Evolutionary conservation across 2,113 vertebrate genomes (phyloP).

Genomic region (Scalopus aquaticus): DNA sequence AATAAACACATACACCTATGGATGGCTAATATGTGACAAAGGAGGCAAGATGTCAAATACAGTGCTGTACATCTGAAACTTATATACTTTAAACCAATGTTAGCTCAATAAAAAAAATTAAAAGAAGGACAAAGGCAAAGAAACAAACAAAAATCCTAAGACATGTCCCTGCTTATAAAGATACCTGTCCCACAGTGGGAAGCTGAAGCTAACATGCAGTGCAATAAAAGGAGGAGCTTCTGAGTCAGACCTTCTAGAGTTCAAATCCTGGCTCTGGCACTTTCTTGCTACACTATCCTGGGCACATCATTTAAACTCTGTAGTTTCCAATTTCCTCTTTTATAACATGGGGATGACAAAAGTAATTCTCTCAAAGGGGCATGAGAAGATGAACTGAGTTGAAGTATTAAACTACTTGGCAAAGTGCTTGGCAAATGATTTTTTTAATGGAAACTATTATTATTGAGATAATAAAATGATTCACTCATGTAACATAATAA

Average conservation of each 20-base stretch:
- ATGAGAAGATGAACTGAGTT: neutral
- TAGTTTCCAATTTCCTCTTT: neutral
- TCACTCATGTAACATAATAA: neutral
- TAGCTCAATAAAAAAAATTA: too few relatives aligned
- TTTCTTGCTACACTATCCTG: neutral
- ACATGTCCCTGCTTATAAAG: neutral
- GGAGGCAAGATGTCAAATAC: too few relatives aligned
- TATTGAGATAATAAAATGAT: slow-evolving; percentile 21
- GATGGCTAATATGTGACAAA: too few relatives aligned
- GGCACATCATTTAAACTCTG: neutral
- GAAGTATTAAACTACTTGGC: slow-evolving; percentile 17
- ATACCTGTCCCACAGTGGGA: neutral
- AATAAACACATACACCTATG: too few relatives aligned
- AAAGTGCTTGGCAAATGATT: neutral
- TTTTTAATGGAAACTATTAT: neutral
- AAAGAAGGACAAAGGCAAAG: neutral
- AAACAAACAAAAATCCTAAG: neutral
- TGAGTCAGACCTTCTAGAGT: neutral
- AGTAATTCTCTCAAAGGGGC: neutral
- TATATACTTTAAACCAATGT: too few relatives aligned
- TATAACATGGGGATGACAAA: neutral
- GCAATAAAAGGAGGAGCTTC: neutral
- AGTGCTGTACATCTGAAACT: too few relatives aligned
- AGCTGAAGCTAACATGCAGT: neutral
- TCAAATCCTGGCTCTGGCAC: neutral